Evolutionary conservation across 1,140 invertebrate species (phyloP).

Genomic region (Sycophila sp.): DNA sequence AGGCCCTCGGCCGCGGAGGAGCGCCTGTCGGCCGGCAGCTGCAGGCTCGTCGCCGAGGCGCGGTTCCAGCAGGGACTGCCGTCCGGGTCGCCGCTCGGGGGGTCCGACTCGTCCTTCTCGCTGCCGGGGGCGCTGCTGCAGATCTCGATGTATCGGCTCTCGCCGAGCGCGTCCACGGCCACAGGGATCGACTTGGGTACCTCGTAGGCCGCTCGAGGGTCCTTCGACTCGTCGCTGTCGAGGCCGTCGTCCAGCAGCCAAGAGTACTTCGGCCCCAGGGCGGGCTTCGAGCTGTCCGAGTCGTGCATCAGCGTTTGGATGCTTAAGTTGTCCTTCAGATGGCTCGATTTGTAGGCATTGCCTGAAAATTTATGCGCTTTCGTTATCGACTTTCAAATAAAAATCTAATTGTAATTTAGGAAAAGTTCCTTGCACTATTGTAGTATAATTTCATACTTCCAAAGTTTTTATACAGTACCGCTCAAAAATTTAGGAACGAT

Average conservation of each 20-base stretch:
- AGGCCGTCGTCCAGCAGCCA: conserved; percentile 66
- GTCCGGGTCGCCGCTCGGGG: conserved; percentile 5
- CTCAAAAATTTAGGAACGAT: too few species aligned
- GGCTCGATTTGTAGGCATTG: conserved; percentile 62
- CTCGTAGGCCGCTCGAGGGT: conserved; percentile 70
- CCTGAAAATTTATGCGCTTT: conserved; percentile 45
- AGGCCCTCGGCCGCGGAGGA: conserved; percentile 48
- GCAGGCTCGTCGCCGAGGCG: conserved; percentile 54
- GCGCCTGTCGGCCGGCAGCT: conserved; percentile 41
- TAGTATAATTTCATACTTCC: too few species aligned
- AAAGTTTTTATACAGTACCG: too few species aligned
- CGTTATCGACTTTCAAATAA: not conserved
- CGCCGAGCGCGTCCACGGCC: conserved; percentile 19
- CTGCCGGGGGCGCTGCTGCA: conserved; percentile 16
- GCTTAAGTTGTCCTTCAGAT: conserved; percentile 59
- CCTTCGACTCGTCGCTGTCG: conserved; percentile 59
- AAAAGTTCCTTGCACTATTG: too few species aligned
- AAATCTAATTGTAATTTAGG: not conserved
- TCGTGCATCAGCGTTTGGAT: conserved; percentile 59
- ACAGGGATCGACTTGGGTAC: conserved; percentile 65
- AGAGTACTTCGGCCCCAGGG: conserved; percentile 68
- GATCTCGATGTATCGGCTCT: conserved; percentile 34
- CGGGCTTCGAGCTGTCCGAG: conserved; percentile 49
- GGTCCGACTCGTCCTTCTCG: conserved; percentile 32
- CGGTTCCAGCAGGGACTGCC: conserved; percentile 47